These are phyloP conservation scores for Apodemia mormo DNA, from an alignment of 2,888 invertebrate species.

Conservation along the genomic window DNA sequence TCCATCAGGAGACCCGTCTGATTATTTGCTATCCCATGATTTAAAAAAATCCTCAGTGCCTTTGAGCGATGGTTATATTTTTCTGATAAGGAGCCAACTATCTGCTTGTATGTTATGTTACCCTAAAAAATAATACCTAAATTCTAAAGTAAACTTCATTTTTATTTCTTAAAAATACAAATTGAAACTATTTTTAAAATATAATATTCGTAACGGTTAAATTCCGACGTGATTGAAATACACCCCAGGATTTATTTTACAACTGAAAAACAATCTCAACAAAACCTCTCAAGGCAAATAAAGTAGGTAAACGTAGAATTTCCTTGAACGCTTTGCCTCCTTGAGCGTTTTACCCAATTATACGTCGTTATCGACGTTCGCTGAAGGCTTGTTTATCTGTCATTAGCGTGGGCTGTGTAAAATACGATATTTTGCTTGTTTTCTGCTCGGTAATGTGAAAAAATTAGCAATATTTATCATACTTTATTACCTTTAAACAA, in stretches of 20 bases:
- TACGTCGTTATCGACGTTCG: conserved; percentile 14
- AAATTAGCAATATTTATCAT: conserved; percentile 19
- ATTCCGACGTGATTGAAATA: background rate
- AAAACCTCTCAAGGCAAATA: background rate
- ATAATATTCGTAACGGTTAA: background rate
- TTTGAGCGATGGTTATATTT: too few relatives aligned
- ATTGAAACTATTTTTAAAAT: too few relatives aligned
- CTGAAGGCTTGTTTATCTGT: conserved; percentile 11
- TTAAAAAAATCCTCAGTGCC: too few relatives aligned
- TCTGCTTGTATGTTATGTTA: too few relatives aligned
- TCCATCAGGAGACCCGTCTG: too few relatives aligned
- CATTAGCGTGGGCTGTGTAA: conserved; percentile 5
- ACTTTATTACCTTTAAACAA: background rate
- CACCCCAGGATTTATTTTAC: background rate
- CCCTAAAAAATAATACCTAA: too few relatives aligned
- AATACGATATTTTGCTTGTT: conserved; percentile 10
- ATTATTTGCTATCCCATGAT: too few relatives aligned
- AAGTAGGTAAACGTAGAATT: background rate
- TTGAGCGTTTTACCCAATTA: conserved; percentile 6
- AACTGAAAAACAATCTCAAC: background rate
- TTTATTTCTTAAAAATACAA: too few relatives aligned
- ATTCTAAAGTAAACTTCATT: too few relatives aligned
- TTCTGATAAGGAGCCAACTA: too few relatives aligned
- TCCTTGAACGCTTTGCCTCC: conserved; percentile 14
- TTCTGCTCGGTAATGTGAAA: background rate